Evolutionary conservation across 2,113 vertebrate species (phyloP).

Genomic region (Nannobrachium achirus): DNA sequence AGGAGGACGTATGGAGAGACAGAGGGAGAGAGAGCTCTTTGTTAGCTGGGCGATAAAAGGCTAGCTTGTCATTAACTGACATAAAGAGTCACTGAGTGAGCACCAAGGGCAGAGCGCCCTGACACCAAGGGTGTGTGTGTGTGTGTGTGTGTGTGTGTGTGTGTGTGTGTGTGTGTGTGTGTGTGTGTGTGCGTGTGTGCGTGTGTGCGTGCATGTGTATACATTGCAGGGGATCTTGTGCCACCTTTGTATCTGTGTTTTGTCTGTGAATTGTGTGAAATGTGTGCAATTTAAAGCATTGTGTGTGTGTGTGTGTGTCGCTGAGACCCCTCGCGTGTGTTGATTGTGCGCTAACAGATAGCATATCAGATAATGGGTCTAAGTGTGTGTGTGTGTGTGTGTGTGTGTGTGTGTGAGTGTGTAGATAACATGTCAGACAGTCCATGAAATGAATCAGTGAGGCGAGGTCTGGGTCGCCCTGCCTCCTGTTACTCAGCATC

Average conservation of each 20-base stretch:
- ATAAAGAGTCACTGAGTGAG: slow-evolving; percentile 66
- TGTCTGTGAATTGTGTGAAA: not conserved
- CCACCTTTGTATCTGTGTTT: slow-evolving; percentile 7
- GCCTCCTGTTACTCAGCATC: slow-evolving; percentile 61
- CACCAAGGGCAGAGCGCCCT: slow-evolving; percentile 74
- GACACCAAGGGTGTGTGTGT: slow-evolving; percentile 55
- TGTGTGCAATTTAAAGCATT: slow-evolving; percentile 1
- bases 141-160: slow-evolving; percentile 3
- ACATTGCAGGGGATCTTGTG: not conserved
- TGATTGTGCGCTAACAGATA: slow-evolving; percentile 41
- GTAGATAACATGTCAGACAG: slow-evolving; percentile 57
- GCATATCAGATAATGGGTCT: slow-evolving; percentile 32
- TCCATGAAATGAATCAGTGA: slow-evolving; percentile 71
- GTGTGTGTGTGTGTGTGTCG: slow-evolving; percentile 25
- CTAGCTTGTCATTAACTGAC: slow-evolving; percentile 69
- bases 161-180: slow-evolving; percentile 27
- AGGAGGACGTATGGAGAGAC: not conserved
- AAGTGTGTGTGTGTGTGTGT: not conserved
- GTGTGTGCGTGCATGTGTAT: slow-evolving; percentile 28
- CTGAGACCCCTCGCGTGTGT: slow-evolving; percentile 23
- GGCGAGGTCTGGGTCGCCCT: slow-evolving; percentile 68
- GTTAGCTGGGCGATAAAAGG: slow-evolving; percentile 63
- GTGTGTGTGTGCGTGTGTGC: slow-evolving; percentile 19
- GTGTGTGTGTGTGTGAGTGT: slow-evolving; percentile 14
- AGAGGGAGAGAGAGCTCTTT: slow-evolving; percentile 31